These are phyloP conservation scores for Halocynthia roretzi DNA, from an alignment of 23 tunicate species.

Conservation along the genomic window DNA sequence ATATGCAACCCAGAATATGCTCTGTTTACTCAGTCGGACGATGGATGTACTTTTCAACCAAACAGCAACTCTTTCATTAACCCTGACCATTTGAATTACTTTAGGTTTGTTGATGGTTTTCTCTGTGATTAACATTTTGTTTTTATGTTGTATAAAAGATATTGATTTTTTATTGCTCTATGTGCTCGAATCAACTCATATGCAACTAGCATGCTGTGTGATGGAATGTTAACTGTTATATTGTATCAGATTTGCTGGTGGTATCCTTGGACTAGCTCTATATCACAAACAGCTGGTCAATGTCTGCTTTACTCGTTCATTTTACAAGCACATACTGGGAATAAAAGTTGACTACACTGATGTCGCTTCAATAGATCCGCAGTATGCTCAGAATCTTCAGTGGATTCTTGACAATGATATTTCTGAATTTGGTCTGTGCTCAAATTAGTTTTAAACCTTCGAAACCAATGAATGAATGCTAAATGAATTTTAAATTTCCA, in stretches of 20 bases:
- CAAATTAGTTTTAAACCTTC: background rate
- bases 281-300: conserved; percentile 69
- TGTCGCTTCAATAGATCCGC: conserved; percentile 84
- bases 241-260: conserved; percentile 57
- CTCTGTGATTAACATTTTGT: too few relatives aligned
- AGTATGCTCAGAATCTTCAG: conserved; percentile 89
- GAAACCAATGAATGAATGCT: too few relatives aligned
- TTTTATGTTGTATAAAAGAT: too few relatives aligned
- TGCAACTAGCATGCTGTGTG: background rate
- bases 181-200: background rate
- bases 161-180: too few relatives aligned
- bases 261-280: conserved; percentile 77
- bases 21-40: conserved; percentile 74
- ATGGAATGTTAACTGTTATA: background rate
- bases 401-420: conserved; percentile 97
- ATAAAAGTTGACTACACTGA: conserved; percentile 63
- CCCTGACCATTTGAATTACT: conserved; percentile 85
- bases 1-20: conserved; percentile 87
- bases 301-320: conserved; percentile 72
- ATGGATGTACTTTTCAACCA: conserved; percentile 93
- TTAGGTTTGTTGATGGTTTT: conserved; percentile 21
- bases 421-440: conserved; percentile 47
- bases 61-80: conserved; percentile 71
- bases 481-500: background rate
- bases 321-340: conserved; percentile 88